These are phyloP conservation scores for Sarcophaga bullata DNA, from an alignment of 1,140 invertebrate genomes.

Conservation along the genomic window DNA sequence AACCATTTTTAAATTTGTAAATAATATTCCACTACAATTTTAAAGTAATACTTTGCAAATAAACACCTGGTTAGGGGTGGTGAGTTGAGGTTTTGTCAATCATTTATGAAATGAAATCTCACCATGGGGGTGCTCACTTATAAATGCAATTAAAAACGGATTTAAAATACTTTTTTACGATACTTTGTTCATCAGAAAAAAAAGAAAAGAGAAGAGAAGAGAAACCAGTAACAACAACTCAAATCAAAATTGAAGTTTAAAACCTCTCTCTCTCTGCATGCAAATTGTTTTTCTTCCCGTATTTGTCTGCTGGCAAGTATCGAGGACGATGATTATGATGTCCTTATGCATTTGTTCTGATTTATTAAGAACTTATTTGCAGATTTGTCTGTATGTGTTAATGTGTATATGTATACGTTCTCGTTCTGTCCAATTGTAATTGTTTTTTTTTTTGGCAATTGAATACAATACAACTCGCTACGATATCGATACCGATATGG, in stretches of 20 bases:
- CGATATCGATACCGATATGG: too few species aligned
- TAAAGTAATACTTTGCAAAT: too few species aligned
- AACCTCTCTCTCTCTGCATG: background rate
- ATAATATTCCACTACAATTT: too few species aligned
- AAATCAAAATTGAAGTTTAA: too few species aligned
- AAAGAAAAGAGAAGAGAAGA: background rate
- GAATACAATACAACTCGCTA: too few species aligned
- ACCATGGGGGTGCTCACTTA: constrained; percentile 13
- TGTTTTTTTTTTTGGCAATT: background rate
- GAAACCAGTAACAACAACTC: background rate
- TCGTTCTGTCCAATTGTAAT: constrained; percentile 3
- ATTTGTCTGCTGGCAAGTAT: background rate
- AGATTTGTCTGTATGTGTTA: background rate
- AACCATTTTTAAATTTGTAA: too few species aligned
- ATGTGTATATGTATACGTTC: background rate
- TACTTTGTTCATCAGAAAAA: background rate
- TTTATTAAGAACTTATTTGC: background rate
- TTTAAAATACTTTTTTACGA: background rate
- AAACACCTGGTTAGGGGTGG: too few species aligned
- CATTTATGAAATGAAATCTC: background rate
- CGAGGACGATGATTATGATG: background rate
- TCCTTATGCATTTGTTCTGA: constrained; percentile 15
- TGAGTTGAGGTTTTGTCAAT: too few species aligned
- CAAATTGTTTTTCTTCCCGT: background rate
- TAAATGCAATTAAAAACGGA: constrained; percentile 26